Evolutionary conservation across 2,797 vertebrate species (phyloP), one percentile per base, ranked within the genome.

Genomic region (Helostoma temminkii): DNA sequence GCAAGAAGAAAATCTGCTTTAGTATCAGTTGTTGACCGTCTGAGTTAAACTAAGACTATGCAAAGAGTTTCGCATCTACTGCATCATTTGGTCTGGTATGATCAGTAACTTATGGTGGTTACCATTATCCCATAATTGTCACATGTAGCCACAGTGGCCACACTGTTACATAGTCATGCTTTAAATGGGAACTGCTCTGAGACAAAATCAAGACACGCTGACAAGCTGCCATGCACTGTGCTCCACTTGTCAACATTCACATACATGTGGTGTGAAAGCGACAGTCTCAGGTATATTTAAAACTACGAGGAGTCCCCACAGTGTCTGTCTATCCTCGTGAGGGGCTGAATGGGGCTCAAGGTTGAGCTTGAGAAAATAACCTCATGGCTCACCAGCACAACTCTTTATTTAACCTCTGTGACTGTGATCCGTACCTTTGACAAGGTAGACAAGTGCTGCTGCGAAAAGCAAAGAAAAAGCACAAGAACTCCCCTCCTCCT

Each of bases 241-340:
- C 66, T 18, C 14, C 58, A 53, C 39, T 34, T 5, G 22, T 67
- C 54, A 63, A 75, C 49, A 81, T 87, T 91, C 90, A 83, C 88
- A 91, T 43, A 43, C 80, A 82, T 82, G 86, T 61, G 89, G 88
- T 91, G 11, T 10, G 15, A 74, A 71, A 55, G 60, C 74, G 67
- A 76, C 34, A 52, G 70, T 68, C 54, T 72, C 59, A 49, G 69
- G 45, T 74, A 15, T 80, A 83, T 85, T 78, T 83, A 76, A 84
- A 82, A 77, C 54, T 45, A 18, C 0, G 52, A 75, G 60, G 76
- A 56, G 57, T 48, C 48, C 65, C 42, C 66, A 11, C 68, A 64
- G 62, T 54, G 41, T 63, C 43, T 48, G 3, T 58, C 41, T 56
- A 10, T 21, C 19, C n/a, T 52, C 49, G 5, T 25, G 16, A 50